A percentile compares a stretch with the other conserved stretches of the same genome.
Conservation (phyloP, 2,888 invertebrate genomes). For the Lasioglossum morio region DNA sequence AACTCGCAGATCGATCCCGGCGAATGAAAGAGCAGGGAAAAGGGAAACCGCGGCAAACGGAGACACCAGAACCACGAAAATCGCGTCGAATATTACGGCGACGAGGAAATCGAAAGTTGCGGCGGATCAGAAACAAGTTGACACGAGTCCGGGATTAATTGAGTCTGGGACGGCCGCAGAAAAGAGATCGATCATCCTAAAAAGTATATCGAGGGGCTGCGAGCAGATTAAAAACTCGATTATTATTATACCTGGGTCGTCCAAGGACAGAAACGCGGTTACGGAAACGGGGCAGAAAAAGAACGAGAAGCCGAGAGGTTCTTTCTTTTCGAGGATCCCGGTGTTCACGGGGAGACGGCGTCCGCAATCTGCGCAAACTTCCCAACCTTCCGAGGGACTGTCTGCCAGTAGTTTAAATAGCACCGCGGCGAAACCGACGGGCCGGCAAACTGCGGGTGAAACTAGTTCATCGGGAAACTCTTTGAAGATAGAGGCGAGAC, state of each 20-base stretch:
- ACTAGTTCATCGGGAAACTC: slow-evolving; percentile 34
- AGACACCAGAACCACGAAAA: background rate
- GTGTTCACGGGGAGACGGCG: slow-evolving; percentile 40
- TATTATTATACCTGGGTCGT: slow-evolving; percentile 4
- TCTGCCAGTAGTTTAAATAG: slow-evolving; percentile 67
- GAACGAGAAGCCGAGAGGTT: slow-evolving; percentile 26
- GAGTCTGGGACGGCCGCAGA: background rate
- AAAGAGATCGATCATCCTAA: slow-evolving; percentile 39
- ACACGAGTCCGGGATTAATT: background rate
- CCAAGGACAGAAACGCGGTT: background rate
- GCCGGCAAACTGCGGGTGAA: slow-evolving; percentile 44
- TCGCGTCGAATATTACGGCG: background rate
- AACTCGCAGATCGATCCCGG: slow-evolving; percentile 46
- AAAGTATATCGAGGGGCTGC: slow-evolving; percentile 45
- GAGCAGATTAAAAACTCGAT: slow-evolving; percentile 49
- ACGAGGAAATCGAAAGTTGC: slow-evolving; percentile 11
- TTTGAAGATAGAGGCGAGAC: background rate
- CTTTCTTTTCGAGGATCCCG: slow-evolving; percentile 58
- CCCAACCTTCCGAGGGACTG: background rate
- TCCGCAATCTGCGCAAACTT: slow-evolving; percentile 4
- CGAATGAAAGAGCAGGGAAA: background rate
- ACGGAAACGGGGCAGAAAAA: background rate
- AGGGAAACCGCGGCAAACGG: slow-evolving; percentile 1
- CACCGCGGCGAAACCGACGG: slow-evolving; percentile 74
- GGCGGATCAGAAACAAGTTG: slow-evolving; percentile 77